Base-by-base conservation (phyloP, 2,888 invertebrate species). In the Smittia sp. region DNA sequence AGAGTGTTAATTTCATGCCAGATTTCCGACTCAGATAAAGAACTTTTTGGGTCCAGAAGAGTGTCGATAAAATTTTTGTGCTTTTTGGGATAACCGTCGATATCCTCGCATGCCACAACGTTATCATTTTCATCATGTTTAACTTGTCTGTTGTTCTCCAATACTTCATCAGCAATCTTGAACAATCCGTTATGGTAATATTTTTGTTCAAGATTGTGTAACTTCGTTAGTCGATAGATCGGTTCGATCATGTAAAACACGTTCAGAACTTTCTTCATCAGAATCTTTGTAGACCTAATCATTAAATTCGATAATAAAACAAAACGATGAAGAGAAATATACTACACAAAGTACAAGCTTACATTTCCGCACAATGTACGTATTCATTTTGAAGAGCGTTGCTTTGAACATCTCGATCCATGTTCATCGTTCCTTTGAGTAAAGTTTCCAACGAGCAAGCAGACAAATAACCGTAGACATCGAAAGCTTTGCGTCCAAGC, bases 1-100 rank as follows among this genome's bases (percentile, higher is more conserved):
- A 69, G 3, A 6, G 69, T 69, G 6, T 54, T 69, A 15, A 69
- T 24, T 52, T 69, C 69, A 27, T 69, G 25, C n/a, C 11, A 9
- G 7, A 69, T 46, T 52, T 69, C 69, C 1, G 24, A 18, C 1
- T 52, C 15, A 3, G 15, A 15, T 2, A 69, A 52, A 15, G 9
- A 20, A 27, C 27, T 24, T n/a, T 25, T 38, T 6, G 15, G n/a
- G 18, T 20, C 25, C 1, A 46, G 9, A 2, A 69, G 9, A 1
- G 13, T 15, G 15, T 15, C 1, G 22, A 69, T 18, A 18, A 3
- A 18, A 20, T 20, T 58, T 58, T 58, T 58, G 3, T n/a, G n/a
- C n/a, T n/a, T n/a, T n/a, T n/a, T n/a, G n/a, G n/a, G 58, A 18
- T 58, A 4, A 7, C 11, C 15, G 6, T 58, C 9, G 18, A 1